phyloP scores from a whole-genome alignment of 2,797 vertebrate genomes.

The Furcifer pardalis region DNA sequence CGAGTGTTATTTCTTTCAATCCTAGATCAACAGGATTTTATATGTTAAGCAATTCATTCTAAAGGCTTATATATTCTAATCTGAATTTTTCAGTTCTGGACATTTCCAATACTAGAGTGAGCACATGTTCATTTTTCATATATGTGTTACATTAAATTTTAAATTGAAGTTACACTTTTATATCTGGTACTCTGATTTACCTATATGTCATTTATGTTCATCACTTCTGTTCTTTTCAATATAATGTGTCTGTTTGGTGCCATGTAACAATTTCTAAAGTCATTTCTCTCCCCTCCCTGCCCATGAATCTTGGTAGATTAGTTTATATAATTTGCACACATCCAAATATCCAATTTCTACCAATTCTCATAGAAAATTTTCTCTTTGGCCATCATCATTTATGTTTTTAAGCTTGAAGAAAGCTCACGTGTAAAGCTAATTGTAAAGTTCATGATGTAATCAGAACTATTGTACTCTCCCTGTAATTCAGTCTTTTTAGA shows the following conservation, averaged over 20 bases:
- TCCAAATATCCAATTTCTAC: conserved; percentile 61
- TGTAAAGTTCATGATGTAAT: conserved; percentile 60
- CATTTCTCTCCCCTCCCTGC: conserved; percentile 60
- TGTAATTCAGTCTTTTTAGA: conserved; percentile 42
- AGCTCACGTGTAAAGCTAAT: conserved; percentile 50
- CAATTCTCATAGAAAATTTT: conserved; percentile 65
- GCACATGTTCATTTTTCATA: neutral
- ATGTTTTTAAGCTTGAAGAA: conserved; percentile 53
- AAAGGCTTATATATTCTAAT: neutral
- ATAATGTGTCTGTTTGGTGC: conserved; percentile 63
- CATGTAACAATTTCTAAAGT: conserved; percentile 60
- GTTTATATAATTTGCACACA: conserved; percentile 68
- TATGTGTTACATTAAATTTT: neutral
- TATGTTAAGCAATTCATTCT: neutral
- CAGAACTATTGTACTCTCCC: conserved; percentile 53
- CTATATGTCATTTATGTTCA: conserved; percentile 64
- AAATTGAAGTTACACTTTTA: conserved; percentile 15
- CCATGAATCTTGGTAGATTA: conserved; percentile 66
- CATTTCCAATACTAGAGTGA: neutral
- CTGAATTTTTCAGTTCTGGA: neutral
- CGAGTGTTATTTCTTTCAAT: rapidly evolving
- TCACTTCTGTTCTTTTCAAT: conserved; percentile 64
- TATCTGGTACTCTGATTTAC: conserved; percentile 47
- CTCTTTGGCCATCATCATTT: conserved; percentile 56
- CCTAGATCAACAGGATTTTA: neutral